Base-by-base conservation (phyloP, 1,140 invertebrate genomes). In the Bombus confusus region DNA sequence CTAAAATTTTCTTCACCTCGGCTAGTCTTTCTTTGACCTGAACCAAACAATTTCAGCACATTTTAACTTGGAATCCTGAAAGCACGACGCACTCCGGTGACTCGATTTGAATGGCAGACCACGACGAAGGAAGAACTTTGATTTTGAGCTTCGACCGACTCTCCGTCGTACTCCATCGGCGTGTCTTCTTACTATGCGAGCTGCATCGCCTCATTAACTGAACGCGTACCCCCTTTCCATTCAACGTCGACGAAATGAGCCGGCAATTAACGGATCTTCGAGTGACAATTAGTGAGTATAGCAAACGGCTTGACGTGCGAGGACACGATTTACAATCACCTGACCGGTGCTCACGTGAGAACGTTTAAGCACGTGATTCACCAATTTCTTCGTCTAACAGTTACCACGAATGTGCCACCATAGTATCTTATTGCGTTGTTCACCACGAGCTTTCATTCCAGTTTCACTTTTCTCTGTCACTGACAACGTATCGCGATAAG, bases 321-420 rank as follows among this genome's bases (percentile, higher is more conserved):
- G 22, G n/a, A 34, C 31, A 31, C 39, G 6, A 31, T 64, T 34
- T n/a, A n/a, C 22, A 9, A 77, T 85, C 83, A 80, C 57, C 76
- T 85, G 83, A 80, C 31, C 1, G 37, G 0, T 8, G 3, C 2
- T 31, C 77, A 62, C 77, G 83, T 72, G 83, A 73, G 13, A 37
- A 0, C 41, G 39, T 73, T 80, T 72, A 25, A 18, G 1, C 83
- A 80, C 77, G 83, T 72, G 83, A 80, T 80, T 39, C 13, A 34
- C 41, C 31, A 22, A 52, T 47, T 80, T 47, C 41, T 22, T 43
- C 34, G 13, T 71, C 47, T 52, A n/a, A 59, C 71, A 71, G 31
- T 71, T 71, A 28, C 22, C 8, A 28, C 39, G 25, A n/a, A 31
- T 22, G 18, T 43, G 12, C 1, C 6, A 41, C 15, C 5, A 15